Base-by-base conservation (phyloP, 2,797 vertebrate genomes). In the Chrosomus eos region DNA sequence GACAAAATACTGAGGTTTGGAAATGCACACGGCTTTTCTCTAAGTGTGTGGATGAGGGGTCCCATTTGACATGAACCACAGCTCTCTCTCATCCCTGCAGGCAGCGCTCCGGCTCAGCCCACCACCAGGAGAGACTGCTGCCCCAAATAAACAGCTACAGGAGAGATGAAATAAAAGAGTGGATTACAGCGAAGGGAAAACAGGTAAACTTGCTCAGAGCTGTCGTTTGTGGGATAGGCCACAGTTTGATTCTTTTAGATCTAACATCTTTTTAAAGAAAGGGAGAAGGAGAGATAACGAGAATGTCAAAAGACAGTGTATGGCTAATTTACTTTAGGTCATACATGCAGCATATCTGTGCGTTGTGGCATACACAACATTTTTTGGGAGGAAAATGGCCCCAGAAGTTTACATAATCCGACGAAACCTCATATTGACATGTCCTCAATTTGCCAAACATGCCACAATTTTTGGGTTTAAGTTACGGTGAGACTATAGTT, bases 281-380 rank as follows among this genome's bases (percentile, higher is more conserved):
- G 19, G 11, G 33, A 68, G 83, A 79, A 36, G 7, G 62, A 71
- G 23, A 31, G 14, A 77, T 48, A 70, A 55, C 74, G 70, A 73
- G 51, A 73, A 71, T n/a, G 26, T 45, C 21, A 64, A 38, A 68
- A 67, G 28, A 80, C 26, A 88, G 89, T 38, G 87, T 89, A 90
- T 81, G 81, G 82, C 72, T 88, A 91, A 81, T 94, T 91, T 93
- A 93, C 95, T 93, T 91, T 93, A 93, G 93, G 91, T 92, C 88
- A 86, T 86, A 90, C 92, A 93, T 93, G 71, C 14, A 87, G 87
- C 88, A 88, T 89, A 91, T 89, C 92, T 92, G 90, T 5, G 3
- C 64, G 92, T 43, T 68, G 26, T 58, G 33, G 19, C 45, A 28
- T 64, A 23, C 16, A 51, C 9, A 8, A 11, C 2, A 40, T 26